Evolutionary conservation across 1,140 invertebrate genomes (phyloP), one percentile per base, ranked within the genome.

Genomic region (Eciton burchellii): DNA sequence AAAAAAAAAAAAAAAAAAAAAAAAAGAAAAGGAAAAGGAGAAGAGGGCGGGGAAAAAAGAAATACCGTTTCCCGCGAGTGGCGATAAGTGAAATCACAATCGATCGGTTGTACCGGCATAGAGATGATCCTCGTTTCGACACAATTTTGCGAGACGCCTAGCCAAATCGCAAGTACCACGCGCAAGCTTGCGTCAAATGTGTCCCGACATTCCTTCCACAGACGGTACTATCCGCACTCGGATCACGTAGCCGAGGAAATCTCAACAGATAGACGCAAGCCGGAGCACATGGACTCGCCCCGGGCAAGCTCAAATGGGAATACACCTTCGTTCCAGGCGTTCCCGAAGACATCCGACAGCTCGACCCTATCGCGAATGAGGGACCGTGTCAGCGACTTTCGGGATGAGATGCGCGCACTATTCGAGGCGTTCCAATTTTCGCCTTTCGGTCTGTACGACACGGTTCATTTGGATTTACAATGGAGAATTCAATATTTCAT

Each of bases 181-280:
- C 62, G 74, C 35, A 41, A 35, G 52, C 72, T 43, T 11, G 41
- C 63, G 26, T 49, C 52, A 35, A 85, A 83, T 85, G 83, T 62
- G 83, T 81, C 43, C 29, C 43, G 68, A 66, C 68, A 26, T 76
- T 70, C 56, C 56, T 59, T 56, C n/a, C n/a, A 63, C 56, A 54
- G 21, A 54, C 54, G 41, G 19, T 21, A 4, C 12, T 35, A 56
- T 87, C 49, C 45, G 41, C 52, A 86, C 19, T 24, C 68, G 8
- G 47, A 73, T 87, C 86, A 87, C 86, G 86, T 87, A 87, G 47
- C 19, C 8, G n/a, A 74, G 57, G 81, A 86, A 87, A 87, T 87
- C 86, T 87, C 86, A 68, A 87, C 86, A 81, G 84, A 87, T 86
- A 87, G 74, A 81, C 60, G 81, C 49, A 59, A 81, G 62, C 57